A percentile compares a stretch with the other conserved stretches of the same genome.
Evolutionary conservation across 2,888 invertebrate species (phyloP).

Genomic region (Aphidoletes aphidimyza): DNA sequence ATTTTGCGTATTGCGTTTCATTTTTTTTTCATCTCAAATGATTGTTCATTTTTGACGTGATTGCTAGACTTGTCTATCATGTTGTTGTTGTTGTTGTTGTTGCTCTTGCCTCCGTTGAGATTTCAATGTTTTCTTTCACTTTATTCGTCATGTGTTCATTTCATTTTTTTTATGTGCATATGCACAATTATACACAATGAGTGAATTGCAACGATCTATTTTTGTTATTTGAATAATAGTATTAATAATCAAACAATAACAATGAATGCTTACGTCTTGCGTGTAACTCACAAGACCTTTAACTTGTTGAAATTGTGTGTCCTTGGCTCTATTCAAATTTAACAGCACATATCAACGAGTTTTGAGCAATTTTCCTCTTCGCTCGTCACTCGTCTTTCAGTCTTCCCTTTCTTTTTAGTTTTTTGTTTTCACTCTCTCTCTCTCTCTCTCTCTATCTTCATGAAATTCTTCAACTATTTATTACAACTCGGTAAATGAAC

Average conservation of each 20-base stretch:
- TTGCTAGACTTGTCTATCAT: conserved; percentile 23
- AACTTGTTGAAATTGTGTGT: conserved; percentile 40
- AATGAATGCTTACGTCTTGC: neutral
- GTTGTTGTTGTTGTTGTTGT: neutral
- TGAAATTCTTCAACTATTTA: too few relatives aligned
- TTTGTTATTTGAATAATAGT: too few relatives aligned
- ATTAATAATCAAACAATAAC: neutral
- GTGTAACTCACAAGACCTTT: conserved; percentile 22
- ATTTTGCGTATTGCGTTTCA: neutral
- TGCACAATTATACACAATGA: neutral
- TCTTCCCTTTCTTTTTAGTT: neutral
- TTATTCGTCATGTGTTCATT: neutral
- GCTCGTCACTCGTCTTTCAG: neutral
- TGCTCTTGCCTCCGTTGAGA: neutral
- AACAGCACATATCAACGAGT: neutral
- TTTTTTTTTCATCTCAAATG: neutral
- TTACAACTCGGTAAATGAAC: conserved; percentile 29
- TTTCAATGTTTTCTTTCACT: neutral
- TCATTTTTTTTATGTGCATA: neutral
- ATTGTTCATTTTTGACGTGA: conserved; percentile 30
- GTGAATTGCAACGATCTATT: too few relatives aligned
- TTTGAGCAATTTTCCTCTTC: neutral
- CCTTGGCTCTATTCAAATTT: conserved; percentile 30
- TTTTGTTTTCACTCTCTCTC: too few relatives aligned
- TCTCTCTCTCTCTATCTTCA: too few relatives aligned